phyloP scores from a whole-genome alignment of 2,888 invertebrate genomes.

The Cephus pulcher region DNA sequence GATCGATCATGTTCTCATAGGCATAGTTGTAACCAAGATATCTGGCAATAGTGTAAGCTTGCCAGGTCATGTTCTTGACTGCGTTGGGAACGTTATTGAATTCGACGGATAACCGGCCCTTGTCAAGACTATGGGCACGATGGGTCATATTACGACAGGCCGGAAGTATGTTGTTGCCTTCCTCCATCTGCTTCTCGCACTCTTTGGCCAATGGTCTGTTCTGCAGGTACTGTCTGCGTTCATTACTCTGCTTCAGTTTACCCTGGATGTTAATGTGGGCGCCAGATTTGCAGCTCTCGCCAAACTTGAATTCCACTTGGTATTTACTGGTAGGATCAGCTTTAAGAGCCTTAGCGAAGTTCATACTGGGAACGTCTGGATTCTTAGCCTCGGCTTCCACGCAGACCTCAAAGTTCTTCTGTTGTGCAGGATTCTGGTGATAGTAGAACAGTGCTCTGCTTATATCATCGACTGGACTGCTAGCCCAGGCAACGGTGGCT shows the following conservation, averaged over 20 bases:
- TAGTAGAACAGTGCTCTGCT: constrained; percentile 69
- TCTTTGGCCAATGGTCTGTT: constrained; percentile 61
- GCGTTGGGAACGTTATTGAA: constrained; percentile 69
- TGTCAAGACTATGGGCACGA: constrained; percentile 70
- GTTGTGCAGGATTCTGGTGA: constrained; percentile 61
- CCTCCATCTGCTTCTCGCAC: constrained; percentile 69
- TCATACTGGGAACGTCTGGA: constrained; percentile 69
- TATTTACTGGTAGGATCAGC: constrained; percentile 68
- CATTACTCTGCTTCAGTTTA: constrained; percentile 67
- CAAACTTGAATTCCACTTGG: constrained; percentile 67
- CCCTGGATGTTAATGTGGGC: constrained; percentile 66
- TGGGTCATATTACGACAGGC: constrained; percentile 72
- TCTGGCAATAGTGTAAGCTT: constrained; percentile 66
- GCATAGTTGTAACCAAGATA: constrained; percentile 68
- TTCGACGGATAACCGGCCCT: constrained; percentile 67
- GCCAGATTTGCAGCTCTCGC: constrained; percentile 64
- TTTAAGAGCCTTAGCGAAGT: constrained; percentile 70
- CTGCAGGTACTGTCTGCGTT: constrained; percentile 68
- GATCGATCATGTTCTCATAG: constrained; percentile 67
- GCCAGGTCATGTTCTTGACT: constrained; percentile 67
- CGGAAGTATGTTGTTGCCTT: constrained; percentile 70
- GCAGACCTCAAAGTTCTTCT: constrained; percentile 68
- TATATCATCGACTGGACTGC: constrained; percentile 72
- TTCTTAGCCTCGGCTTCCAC: constrained; percentile 66
- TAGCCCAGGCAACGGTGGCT: constrained; percentile 69